A percentile compares a stretch with the other conserved stretches of the same genome.
phyloP scores from a whole-genome alignment of 1,140 invertebrate species.

The Chrysoperla carnea region DNA sequence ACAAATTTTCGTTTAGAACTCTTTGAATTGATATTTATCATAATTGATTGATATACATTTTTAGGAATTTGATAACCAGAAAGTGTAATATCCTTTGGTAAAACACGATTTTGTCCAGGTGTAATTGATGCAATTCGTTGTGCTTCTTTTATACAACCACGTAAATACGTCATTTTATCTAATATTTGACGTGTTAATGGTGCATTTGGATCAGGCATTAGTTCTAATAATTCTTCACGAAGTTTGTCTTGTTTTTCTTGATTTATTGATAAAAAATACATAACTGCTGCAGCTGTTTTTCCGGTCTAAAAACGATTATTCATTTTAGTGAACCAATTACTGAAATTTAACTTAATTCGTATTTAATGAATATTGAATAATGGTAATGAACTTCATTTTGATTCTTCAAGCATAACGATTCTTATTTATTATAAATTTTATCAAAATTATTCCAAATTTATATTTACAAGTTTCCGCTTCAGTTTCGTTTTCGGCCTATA shows the following conservation, averaged over 20 bases:
- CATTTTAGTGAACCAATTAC: too few relatives aligned
- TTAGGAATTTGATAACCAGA: conserved; percentile 38
- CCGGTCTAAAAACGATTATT: conserved; percentile 9
- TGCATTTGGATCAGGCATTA: conserved; percentile 12
- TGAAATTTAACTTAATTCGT: too few relatives aligned
- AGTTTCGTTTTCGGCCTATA: too few relatives aligned
- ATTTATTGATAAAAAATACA: conserved; percentile 15
- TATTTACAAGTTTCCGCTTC: too few relatives aligned
- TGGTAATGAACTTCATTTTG: too few relatives aligned
- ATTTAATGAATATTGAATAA: too few relatives aligned
- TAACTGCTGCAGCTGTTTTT: conserved; percentile 7
- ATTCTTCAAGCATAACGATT: too few relatives aligned
- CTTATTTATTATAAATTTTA: too few relatives aligned
- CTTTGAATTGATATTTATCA: neutral
- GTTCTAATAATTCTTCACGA: conserved; percentile 10
- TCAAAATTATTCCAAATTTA: too few relatives aligned
- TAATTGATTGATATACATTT: conserved; percentile 15
- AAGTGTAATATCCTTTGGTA: conserved; percentile 31
- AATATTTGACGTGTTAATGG: conserved; percentile 23
- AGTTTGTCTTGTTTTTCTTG: conserved; percentile 11
- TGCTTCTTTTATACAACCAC: conserved; percentile 46
- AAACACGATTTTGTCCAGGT: conserved; percentile 27
- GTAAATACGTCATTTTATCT: conserved; percentile 35
- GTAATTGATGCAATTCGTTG: conserved; percentile 33
- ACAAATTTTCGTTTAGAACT: conserved; percentile 1